Percentiles rank a stretch among this genome's conserved stretches.
phyloP scores from a whole-genome alignment of 2,888 invertebrate species.

The Tenthredo livida region DNA sequence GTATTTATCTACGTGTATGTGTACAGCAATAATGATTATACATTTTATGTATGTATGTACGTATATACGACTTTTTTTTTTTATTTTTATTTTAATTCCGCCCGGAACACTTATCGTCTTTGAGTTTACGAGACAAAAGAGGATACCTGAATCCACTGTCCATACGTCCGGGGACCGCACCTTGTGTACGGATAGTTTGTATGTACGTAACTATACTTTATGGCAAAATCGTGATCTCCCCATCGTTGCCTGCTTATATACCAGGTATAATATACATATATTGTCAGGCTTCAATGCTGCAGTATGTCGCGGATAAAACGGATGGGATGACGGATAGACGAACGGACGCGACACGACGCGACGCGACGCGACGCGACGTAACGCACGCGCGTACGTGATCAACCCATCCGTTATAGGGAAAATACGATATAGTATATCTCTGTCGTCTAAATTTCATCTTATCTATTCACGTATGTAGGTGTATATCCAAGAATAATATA shows the following conservation, averaged over 20 bases:
- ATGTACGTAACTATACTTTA: conserved; percentile 33
- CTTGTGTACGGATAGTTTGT: conserved; percentile 33
- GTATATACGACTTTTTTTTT: background rate
- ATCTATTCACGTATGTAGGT: background rate
- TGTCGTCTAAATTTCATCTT: background rate
- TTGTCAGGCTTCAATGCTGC: background rate
- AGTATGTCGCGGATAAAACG: conserved; percentile 32
- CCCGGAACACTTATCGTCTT: conserved; percentile 12
- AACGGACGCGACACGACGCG: background rate
- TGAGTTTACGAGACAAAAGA: conserved; percentile 22
- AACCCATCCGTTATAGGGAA: background rate
- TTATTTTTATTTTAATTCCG: background rate
- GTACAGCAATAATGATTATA: background rate
- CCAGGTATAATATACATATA: background rate
- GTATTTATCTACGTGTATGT: background rate
- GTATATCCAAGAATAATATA: background rate
- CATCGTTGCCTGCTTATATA: background rate
- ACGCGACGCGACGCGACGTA: background rate
- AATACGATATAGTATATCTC: background rate
- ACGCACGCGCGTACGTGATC: conserved; percentile 43
- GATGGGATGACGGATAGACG: conserved; percentile 25
- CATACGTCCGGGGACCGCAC: conserved; percentile 29
- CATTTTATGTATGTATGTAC: background rate
- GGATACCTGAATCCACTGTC: conserved; percentile 15
- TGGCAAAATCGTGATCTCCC: conserved; percentile 29